Percentiles rank a stretch among this genome's conserved stretches.
phyloP scores from a whole-genome alignment of 2,113 vertebrate species.

The Ophiodon elongatus region DNA sequence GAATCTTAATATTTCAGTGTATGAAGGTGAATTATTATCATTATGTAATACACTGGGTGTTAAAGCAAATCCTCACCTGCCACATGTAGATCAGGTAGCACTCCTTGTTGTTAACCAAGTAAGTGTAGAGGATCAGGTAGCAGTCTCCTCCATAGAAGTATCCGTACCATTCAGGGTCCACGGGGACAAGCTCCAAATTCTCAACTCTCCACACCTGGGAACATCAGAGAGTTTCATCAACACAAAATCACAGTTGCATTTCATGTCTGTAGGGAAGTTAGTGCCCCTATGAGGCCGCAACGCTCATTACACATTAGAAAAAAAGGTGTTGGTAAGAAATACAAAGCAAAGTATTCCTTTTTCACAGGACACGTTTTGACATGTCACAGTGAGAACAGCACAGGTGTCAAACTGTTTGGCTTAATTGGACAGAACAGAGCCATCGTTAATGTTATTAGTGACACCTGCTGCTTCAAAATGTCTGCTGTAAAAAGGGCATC shows the following conservation, averaged over 20 bases:
- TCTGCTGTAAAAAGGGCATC: neutral
- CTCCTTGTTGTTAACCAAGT: slow-evolving; percentile 82
- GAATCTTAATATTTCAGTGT: neutral
- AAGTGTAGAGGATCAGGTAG: slow-evolving; percentile 92
- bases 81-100: slow-evolving; percentile 90
- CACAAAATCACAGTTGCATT: neutral
- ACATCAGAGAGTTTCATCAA: neutral
- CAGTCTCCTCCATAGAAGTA: slow-evolving; percentile 95
- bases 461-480: neutral
- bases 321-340: neutral
- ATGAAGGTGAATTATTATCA: neutral
- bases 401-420: neutral
- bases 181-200: slow-evolving; percentile 87
- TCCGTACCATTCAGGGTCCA: slow-evolving; percentile 82
- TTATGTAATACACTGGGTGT: neutral
- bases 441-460: neutral
- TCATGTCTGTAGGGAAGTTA: neutral
- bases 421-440: neutral
- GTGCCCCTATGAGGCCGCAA: neutral
- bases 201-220: slow-evolving; percentile 91
- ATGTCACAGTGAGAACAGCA: neutral
- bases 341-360: neutral
- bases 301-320: neutral
- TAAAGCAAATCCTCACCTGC: slow-evolving; percentile 85
- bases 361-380: neutral